phyloP scores from a whole-genome alignment of 2,797 vertebrate genomes.

The Fringilla coelebs region DNA sequence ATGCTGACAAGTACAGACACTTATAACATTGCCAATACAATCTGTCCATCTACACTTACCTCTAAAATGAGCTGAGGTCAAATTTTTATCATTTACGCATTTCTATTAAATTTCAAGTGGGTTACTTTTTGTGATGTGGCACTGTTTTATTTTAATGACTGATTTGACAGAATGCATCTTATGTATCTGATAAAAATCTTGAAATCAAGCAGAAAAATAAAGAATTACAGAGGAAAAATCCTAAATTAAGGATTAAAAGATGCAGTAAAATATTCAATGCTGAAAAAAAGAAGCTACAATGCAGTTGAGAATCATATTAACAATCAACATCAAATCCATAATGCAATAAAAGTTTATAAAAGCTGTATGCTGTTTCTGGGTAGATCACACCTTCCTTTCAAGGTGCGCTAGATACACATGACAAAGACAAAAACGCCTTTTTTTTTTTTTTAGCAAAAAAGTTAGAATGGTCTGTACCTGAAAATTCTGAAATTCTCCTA shows the following conservation, averaged over 20 bases:
- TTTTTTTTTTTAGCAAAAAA: background rate
- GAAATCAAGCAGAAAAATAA: background rate
- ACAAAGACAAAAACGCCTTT: background rate
- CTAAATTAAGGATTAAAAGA: conserved; percentile 1
- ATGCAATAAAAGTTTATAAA: conserved; percentile 8
- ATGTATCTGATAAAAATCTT: conserved; percentile 39
- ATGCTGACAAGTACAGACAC: background rate
- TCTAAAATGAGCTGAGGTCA: conserved; percentile 37
- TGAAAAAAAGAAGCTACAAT: conserved; percentile 10
- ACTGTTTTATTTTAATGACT: background rate
- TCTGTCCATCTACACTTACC: conserved; percentile 19
- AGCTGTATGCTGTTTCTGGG: background rate
- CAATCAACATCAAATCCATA: conserved; percentile 13
- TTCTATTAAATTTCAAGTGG: background rate
- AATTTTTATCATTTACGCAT: background rate
- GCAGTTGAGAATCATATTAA: conserved; percentile 26
- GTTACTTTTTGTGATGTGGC: conserved; percentile 1
- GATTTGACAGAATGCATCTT: background rate
- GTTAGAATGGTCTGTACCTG: background rate
- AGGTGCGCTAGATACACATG: background rate
- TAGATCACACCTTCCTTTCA: conserved; percentile 17
- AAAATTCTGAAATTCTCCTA: background rate
- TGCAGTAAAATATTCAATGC: background rate
- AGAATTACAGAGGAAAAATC: conserved; percentile 31
- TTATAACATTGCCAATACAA: conserved; percentile 2